Conservation (phyloP, 1,140 invertebrate species). For the Monochamus saltuarius region DNA sequence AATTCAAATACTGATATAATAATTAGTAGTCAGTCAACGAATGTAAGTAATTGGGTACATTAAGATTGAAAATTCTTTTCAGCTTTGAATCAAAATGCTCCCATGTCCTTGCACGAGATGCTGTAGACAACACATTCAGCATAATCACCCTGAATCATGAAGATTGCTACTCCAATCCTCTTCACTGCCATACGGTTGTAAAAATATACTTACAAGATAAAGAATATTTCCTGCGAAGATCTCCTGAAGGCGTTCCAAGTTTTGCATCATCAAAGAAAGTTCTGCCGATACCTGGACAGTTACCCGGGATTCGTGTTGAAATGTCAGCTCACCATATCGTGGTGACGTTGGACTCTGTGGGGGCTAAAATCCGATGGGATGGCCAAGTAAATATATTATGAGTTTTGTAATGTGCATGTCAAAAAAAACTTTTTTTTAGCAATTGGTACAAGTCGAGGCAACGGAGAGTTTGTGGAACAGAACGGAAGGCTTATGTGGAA, state of each 20-base stretch:
- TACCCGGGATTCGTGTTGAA: slow-evolving; percentile 68
- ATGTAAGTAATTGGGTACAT: too few species aligned
- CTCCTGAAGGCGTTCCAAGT: slow-evolving; percentile 56
- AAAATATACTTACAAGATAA: slow-evolving; percentile 70
- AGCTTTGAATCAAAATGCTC: slow-evolving; percentile 66
- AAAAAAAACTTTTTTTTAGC: slow-evolving; percentile 24
- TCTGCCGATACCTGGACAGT: slow-evolving; percentile 66
- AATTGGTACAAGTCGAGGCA: slow-evolving; percentile 40
- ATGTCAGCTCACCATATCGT: slow-evolving; percentile 67
- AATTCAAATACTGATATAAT: too few species aligned
- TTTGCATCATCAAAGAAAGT: slow-evolving; percentile 59
- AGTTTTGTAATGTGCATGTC: neutral
- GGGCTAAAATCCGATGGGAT: slow-evolving; percentile 77
- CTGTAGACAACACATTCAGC: slow-evolving; percentile 65
- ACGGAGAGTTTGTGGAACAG: slow-evolving; percentile 72
- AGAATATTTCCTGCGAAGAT: slow-evolving; percentile 61
- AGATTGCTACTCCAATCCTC: slow-evolving; percentile 45
- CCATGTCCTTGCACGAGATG: slow-evolving; percentile 66
- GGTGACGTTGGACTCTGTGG: slow-evolving; percentile 65
- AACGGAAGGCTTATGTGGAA: slow-evolving; percentile 79
- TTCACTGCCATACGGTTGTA: slow-evolving; percentile 59
- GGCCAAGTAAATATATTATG: slow-evolving; percentile 39
- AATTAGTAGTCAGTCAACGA: too few species aligned
- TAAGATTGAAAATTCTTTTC: slow-evolving; percentile 33
- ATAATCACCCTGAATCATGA: slow-evolving; percentile 61